phyloP scores from a whole-genome alignment of 1,140 invertebrate species.

The Gonioctena quinquepunctata region DNA sequence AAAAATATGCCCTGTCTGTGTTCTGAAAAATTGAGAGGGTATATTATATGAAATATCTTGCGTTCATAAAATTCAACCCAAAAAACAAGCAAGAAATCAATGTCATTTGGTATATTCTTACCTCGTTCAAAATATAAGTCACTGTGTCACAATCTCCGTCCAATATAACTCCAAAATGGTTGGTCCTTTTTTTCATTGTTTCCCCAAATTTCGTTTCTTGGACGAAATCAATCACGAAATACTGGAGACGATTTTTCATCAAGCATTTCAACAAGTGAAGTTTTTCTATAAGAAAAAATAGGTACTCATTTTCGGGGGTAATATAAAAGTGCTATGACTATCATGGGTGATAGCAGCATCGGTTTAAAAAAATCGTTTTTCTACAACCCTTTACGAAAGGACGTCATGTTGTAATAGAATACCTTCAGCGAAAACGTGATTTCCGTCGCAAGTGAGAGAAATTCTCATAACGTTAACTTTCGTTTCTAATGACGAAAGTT shows the following conservation, averaged over 20 bases:
- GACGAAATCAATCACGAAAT: conserved; percentile 11
- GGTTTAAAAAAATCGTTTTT: too few relatives aligned
- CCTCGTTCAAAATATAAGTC: conserved; percentile 8
- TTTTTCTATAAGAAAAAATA: conserved; percentile 4
- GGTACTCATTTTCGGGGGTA: background rate
- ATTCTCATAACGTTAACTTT: too few relatives aligned
- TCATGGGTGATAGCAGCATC: too few relatives aligned
- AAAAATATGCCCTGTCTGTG: conserved; percentile 13
- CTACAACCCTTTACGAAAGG: too few relatives aligned
- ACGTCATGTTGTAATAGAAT: too few relatives aligned
- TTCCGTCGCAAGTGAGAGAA: too few relatives aligned
- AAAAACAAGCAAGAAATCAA: background rate
- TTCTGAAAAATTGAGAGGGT: background rate
- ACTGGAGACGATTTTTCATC: background rate
- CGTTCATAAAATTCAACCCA: background rate
- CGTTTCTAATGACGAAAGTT: too few relatives aligned
- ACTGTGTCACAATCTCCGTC: conserved; percentile 22
- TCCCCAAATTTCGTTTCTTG: background rate
- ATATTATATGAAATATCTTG: background rate
- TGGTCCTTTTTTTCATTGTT: background rate
- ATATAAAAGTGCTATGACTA: too few relatives aligned
- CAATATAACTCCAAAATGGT: conserved; percentile 19
- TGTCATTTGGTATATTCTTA: background rate
- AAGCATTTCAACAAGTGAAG: conserved; percentile 9
- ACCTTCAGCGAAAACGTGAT: too few relatives aligned